Conservation (phyloP, 2,113 vertebrate genomes). For the Emydura subglobosa region DNA sequence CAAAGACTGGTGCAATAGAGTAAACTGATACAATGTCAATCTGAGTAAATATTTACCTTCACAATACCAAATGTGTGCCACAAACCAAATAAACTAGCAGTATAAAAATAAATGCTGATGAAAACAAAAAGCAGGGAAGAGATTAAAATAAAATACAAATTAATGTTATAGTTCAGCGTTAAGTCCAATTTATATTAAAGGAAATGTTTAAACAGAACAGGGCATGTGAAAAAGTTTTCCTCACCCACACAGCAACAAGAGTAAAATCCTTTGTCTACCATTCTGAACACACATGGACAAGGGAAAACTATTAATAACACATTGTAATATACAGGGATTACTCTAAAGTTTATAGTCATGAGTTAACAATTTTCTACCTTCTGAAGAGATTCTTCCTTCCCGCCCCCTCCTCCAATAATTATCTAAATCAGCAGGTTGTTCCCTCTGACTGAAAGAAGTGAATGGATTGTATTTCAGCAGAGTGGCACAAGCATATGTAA, state of each 20-base stretch:
- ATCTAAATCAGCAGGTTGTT: neutral
- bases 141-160: neutral
- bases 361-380: neutral
- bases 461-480: neutral
- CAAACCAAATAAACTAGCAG: slow-evolving; percentile 10
- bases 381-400: neutral
- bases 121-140: slow-evolving; percentile 39
- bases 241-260: neutral
- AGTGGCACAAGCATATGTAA: neutral
- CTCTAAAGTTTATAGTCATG: neutral
- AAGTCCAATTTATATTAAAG: fast-evolving
- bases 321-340: neutral
- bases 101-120: slow-evolving; percentile 52
- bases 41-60: slow-evolving; percentile 67
- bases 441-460: neutral
- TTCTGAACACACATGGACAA: neutral
- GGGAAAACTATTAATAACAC: neutral
- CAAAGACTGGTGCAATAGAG: neutral
- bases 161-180: neutral
- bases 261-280: too few relatives aligned
- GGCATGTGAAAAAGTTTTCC: neutral
- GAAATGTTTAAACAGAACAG: neutral
- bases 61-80: neutral
- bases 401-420: neutral
- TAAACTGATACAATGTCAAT: slow-evolving; percentile 29